phyloP scores from a whole-genome alignment of 2,888 invertebrate genomes.

The Caenorhabditis imperialis region DNA sequence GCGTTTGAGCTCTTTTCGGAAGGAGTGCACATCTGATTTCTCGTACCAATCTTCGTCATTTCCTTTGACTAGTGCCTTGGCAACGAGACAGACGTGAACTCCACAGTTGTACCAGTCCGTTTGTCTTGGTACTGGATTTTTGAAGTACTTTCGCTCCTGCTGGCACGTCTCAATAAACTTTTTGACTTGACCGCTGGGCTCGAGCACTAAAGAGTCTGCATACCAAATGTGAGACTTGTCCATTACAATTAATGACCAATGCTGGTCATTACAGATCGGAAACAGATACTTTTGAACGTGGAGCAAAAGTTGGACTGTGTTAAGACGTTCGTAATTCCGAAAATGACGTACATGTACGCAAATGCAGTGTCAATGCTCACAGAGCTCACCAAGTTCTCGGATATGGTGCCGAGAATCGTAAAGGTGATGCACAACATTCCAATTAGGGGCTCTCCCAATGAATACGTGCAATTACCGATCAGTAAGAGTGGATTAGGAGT shows the following conservation, averaged over 20 bases:
- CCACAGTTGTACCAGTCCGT: constrained; percentile 3
- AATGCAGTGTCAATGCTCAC: too few species aligned
- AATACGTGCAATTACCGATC: constrained; percentile 6
- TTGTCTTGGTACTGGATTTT: not conserved
- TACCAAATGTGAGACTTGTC: not conserved
- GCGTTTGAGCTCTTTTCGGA: not conserved
- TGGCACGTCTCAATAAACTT: not conserved
- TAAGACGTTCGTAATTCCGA: too few species aligned
- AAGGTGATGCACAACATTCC: too few species aligned
- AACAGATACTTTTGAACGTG: too few species aligned
- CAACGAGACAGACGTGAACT: constrained; percentile 11
- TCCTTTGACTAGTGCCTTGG: not conserved
- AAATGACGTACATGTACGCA: too few species aligned
- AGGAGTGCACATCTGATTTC: not conserved
- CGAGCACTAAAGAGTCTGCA: not conserved
- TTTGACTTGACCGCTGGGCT: not conserved
- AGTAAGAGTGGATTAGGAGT: constrained; percentile 1
- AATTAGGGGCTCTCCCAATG: too few species aligned
- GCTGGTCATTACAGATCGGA: constrained; percentile 3
- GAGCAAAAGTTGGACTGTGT: too few species aligned
- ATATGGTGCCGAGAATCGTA: too few species aligned
- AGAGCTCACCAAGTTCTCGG: too few species aligned
- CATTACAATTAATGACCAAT: constrained; percentile 1
- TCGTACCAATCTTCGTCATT: not conserved
- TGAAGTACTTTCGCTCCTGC: not conserved